Percentiles rank a stretch among this genome's conserved stretches.
These are phyloP conservation scores for Anseranas semipalmata DNA, from an alignment of 2,113 vertebrate species.

Conservation along the genomic window DNA sequence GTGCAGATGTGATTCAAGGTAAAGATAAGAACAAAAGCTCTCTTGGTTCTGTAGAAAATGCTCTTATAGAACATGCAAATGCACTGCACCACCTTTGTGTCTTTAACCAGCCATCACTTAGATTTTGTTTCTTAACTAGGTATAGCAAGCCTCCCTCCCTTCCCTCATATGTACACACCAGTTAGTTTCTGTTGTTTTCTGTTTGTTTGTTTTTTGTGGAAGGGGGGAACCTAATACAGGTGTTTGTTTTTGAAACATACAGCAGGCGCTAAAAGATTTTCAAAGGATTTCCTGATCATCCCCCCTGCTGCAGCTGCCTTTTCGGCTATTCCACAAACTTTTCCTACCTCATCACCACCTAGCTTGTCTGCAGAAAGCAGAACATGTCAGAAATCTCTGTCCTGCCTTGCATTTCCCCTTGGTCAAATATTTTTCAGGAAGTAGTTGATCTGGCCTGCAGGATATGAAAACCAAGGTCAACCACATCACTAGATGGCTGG, in stretches of 20 bases:
- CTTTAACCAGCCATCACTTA: neutral
- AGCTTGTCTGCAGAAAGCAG: neutral
- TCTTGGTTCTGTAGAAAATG: neutral
- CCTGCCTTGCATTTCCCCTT: conserved; percentile 9
- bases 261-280: neutral
- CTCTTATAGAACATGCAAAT: neutral
- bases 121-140: neutral
- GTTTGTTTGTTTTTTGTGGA: neutral
- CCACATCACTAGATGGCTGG: conserved; percentile 43
- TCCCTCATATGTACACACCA: neutral
- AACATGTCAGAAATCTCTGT: neutral
- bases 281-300: neutral
- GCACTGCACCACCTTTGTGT: neutral
- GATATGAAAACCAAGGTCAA: conserved; percentile 56
- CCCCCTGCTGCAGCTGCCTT: neutral
- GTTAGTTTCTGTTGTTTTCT: neutral
- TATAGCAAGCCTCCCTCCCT: neutral
- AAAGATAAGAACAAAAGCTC: conserved; percentile 1
- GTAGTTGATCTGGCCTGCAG: conserved; percentile 41
- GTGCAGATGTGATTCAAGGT: conserved; percentile 24
- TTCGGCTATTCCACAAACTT: neutral
- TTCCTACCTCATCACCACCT: neutral
- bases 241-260: neutral
- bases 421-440: conserved; percentile 63
- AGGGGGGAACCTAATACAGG: neutral